Percentiles rank a stretch among this genome's conserved stretches.
phyloP scores from a whole-genome alignment of 2,888 invertebrate species.

The Epistrophe grossulariae region DNA sequence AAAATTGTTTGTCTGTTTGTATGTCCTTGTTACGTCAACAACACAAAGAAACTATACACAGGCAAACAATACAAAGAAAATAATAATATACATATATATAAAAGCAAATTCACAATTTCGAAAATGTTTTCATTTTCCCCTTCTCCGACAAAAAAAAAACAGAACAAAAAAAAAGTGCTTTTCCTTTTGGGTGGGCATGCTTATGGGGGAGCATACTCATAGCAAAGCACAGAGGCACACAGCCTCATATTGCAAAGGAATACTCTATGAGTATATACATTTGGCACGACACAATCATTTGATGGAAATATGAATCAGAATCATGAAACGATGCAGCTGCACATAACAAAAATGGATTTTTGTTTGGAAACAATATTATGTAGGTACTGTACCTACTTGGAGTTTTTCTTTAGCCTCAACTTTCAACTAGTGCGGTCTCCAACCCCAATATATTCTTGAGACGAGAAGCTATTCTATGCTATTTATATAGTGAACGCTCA shows the following conservation, averaged over 20 bases:
- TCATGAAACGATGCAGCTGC: slow-evolving; percentile 69
- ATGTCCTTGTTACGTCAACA: slow-evolving; percentile 38
- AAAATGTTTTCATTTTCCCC: slow-evolving; percentile 67
- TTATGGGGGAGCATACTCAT: slow-evolving; percentile 10
- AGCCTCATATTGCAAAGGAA: slow-evolving; percentile 53
- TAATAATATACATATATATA: not conserved
- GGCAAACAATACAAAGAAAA: slow-evolving; percentile 16
- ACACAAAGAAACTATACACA: slow-evolving; percentile 13
- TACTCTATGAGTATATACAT: slow-evolving; percentile 14
- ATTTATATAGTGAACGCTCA: slow-evolving; percentile 25
- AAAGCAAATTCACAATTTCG: slow-evolving; percentile 60
- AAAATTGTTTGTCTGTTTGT: slow-evolving; percentile 68
- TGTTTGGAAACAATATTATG: slow-evolving; percentile 69
- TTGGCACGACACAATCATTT: slow-evolving; percentile 59
- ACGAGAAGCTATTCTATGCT: slow-evolving; percentile 27
- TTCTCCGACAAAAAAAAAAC: not conserved
- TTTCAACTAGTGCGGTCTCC: slow-evolving; percentile 17
- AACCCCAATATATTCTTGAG: not conserved
- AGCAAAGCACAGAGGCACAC: not conserved
- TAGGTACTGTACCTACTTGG: too few relatives aligned
- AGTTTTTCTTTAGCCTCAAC: slow-evolving; percentile 7
- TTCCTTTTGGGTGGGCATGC: slow-evolving; percentile 41
- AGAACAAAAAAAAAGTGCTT: not conserved
- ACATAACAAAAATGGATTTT: slow-evolving; percentile 68
- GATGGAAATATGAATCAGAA: slow-evolving; percentile 69